Evolutionary conservation across 2,888 invertebrate species (phyloP).

Genomic region (Rhimphoctona megacephalus): DNA sequence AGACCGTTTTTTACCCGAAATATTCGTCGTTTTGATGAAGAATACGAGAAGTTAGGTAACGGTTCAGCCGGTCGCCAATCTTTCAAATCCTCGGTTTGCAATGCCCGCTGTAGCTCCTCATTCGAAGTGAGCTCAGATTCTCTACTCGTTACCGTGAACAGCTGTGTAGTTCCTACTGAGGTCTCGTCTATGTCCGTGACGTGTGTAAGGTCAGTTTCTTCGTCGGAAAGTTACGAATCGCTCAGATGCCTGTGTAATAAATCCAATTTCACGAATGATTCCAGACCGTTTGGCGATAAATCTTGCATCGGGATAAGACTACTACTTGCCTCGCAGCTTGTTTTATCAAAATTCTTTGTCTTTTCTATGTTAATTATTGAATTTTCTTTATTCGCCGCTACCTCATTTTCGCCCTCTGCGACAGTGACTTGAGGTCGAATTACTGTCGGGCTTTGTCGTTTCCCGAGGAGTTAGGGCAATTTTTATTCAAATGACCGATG

Average conservation of each 20-base stretch:
- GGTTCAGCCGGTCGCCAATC: background rate
- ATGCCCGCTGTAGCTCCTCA: too few relatives aligned
- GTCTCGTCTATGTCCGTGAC: background rate
- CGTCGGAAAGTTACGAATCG: constrained; percentile 28
- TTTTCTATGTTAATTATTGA: too few relatives aligned
- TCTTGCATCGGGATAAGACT: background rate
- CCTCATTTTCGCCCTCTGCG: constrained; percentile 48
- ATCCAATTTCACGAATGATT: background rate
- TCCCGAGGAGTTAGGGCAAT: constrained; percentile 57
- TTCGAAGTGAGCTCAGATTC: too few relatives aligned
- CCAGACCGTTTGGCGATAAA: background rate
- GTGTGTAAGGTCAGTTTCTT: background rate
- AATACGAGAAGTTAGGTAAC: background rate
- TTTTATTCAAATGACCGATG: constrained; percentile 21
- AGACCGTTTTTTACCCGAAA: constrained; percentile 29
- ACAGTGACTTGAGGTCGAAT: constrained; percentile 50
- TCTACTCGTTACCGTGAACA: too few relatives aligned
- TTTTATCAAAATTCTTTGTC: too few relatives aligned
- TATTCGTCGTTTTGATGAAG: constrained; percentile 23
- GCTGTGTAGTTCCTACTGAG: background rate
- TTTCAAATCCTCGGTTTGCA: too few relatives aligned
- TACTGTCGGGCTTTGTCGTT: constrained; percentile 58
- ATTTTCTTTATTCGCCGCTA: background rate
- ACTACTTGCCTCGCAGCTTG: too few relatives aligned
- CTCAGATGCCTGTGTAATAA: background rate